phyloP scores from a whole-genome alignment of 2,797 vertebrate genomes.

The Cyprinella venusta region DNA sequence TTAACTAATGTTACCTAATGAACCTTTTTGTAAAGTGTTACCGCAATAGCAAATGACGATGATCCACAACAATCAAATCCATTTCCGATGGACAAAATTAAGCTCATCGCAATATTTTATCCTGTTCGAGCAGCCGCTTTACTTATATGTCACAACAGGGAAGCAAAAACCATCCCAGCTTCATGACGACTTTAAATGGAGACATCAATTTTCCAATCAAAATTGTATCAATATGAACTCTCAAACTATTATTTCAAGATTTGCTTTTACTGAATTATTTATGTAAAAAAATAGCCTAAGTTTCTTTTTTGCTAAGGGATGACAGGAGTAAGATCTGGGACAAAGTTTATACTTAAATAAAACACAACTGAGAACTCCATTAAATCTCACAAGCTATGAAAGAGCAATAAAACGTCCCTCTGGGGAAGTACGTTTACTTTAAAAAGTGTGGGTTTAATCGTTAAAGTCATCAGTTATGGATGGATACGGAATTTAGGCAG shows the following conservation, averaged over 20 bases:
- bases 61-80: background rate
- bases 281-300: background rate
- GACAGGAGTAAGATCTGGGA: constrained; percentile 23
- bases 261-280: background rate
- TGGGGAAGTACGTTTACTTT: constrained; percentile 31
- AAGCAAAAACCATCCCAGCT: background rate
- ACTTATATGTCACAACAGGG: background rate
- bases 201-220: background rate
- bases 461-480: constrained; percentile 35
- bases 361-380: constrained; percentile 29
- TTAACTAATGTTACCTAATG: too few relatives aligned
- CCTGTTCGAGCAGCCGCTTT: background rate
- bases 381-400: constrained; percentile 24
- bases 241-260: background rate
- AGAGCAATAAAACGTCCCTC: constrained; percentile 14
- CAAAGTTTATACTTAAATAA: constrained; percentile 33
- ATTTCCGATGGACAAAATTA: background rate
- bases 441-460: constrained; percentile 22
- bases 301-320: constrained; percentile 1
- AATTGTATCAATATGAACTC: background rate
- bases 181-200: background rate
- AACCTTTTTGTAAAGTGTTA: background rate
- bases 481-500: constrained; percentile 24
- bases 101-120: background rate
- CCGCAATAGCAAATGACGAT: background rate